Evolutionary conservation across 35 echinoderm and acorn worm species (phyloP).

Genomic region (Strongylocentrotus purpuratus): DNA sequence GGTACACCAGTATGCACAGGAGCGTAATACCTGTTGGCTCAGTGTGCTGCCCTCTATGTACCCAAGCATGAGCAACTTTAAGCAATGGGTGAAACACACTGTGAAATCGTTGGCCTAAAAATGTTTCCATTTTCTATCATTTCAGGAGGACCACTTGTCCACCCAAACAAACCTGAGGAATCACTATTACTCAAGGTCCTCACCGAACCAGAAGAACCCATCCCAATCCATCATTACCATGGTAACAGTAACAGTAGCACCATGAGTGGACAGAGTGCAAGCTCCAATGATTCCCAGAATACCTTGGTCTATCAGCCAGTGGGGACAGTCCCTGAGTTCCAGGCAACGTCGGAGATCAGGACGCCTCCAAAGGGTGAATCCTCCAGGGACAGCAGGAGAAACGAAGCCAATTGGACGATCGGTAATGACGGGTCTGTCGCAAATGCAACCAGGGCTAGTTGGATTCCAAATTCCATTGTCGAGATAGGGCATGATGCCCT

Average conservation of each 20-base stretch:
- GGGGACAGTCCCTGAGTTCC: background rate
- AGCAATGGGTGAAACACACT: background rate
- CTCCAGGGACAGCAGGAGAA: background rate
- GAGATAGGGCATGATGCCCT: constrained; percentile 86
- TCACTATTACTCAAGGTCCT: background rate
- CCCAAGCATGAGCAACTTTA: no score
- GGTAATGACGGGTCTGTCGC: background rate
- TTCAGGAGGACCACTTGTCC: background rate
- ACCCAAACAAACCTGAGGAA: background rate
- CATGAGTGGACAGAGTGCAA: constrained; percentile 48
- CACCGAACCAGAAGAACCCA: background rate
- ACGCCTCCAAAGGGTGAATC: background rate
- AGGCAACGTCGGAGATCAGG: constrained; percentile 46
- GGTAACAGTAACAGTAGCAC: constrained; percentile 52
- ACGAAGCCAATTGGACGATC: background rate
- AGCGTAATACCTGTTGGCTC: no score
- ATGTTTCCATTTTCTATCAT: background rate
- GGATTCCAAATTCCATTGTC: constrained; percentile 56
- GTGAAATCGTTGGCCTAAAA: background rate
- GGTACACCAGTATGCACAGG: no score
- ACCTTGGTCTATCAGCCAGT: constrained; percentile 45
- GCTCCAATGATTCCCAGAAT: constrained; percentile 46
- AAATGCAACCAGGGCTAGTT: background rate
- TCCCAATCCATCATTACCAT: constrained; percentile 38
- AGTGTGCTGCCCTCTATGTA: no score